Percentiles rank a stretch among this genome's conserved stretches.
Evolutionary conservation across 2,888 invertebrate species (phyloP).

Genomic region (Brachyptera risi): DNA sequence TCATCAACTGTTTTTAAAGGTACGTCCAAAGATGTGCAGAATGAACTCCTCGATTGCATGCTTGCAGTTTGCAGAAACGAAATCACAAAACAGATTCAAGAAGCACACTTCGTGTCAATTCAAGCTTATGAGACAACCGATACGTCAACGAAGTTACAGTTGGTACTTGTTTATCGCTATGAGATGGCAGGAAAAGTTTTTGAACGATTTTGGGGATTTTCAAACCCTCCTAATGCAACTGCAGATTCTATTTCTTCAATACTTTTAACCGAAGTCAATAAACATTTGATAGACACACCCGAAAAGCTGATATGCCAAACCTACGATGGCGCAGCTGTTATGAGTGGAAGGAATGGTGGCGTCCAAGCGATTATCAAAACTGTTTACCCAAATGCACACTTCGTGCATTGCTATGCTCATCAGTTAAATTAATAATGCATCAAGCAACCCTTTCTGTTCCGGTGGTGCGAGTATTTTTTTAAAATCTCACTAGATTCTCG

Average conservation of each 20-base stretch:
- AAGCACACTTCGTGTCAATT: slow-evolving; percentile 34
- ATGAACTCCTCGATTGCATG: slow-evolving; percentile 39
- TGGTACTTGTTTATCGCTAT: slow-evolving; percentile 38
- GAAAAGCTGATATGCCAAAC: slow-evolving; percentile 37
- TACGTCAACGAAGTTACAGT: slow-evolving; percentile 34
- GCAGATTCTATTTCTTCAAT: slow-evolving; percentile 28
- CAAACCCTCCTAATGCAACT: slow-evolving; percentile 33
- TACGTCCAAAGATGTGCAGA: slow-evolving; percentile 36
- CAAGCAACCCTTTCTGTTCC: slow-evolving; percentile 35
- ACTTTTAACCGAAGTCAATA: slow-evolving; percentile 31
- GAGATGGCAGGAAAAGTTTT: slow-evolving; percentile 33
- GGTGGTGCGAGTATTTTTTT: slow-evolving; percentile 38
- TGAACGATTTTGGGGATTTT: slow-evolving; percentile 38
- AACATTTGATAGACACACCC: slow-evolving; percentile 16
- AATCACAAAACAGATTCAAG: slow-evolving; percentile 36
- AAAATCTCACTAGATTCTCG: slow-evolving; percentile 35
- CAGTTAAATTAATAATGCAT: slow-evolving; percentile 35
- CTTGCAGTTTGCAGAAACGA: slow-evolving; percentile 37
- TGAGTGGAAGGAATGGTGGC: slow-evolving; percentile 35
- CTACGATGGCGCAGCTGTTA: slow-evolving; percentile 38
- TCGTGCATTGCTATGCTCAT: slow-evolving; percentile 37
- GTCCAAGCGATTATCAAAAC: slow-evolving; percentile 38
- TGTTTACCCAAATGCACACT: slow-evolving; percentile 35
- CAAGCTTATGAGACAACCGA: slow-evolving; percentile 41
- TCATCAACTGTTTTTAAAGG: slow-evolving; percentile 38